phyloP scores from a whole-genome alignment of 53 echinoderm and acorn worm species.

The Astropecten irregularis region DNA sequence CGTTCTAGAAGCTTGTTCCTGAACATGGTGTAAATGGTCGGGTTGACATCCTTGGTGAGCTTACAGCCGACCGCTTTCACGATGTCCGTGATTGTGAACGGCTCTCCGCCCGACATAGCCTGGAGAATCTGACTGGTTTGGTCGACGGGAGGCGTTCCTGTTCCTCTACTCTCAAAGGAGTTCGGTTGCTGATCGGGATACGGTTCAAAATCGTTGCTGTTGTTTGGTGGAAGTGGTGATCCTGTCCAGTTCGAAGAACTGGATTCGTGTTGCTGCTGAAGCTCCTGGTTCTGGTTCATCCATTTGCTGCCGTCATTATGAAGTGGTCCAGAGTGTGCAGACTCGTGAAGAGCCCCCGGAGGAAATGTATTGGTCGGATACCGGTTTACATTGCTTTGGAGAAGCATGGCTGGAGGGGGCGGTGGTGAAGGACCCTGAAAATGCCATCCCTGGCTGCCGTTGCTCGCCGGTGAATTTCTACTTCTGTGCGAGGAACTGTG shows the following conservation, averaged over 20 bases:
- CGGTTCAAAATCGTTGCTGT: slow-evolving; percentile 15
- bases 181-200: slow-evolving; percentile 1
- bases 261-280: slow-evolving; percentile 5
- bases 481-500: slow-evolving; percentile 19
- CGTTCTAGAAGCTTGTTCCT: slow-evolving; percentile 56
- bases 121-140: slow-evolving; percentile 40
- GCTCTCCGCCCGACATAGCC: slow-evolving; percentile 44
- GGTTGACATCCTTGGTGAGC: slow-evolving; percentile 69
- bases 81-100: slow-evolving; percentile 63
- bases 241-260: background rate
- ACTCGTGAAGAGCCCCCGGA: background rate
- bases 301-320: background rate
- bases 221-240: slow-evolving; percentile 34
- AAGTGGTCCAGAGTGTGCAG: too few species aligned
- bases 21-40: slow-evolving; percentile 72
- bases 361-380: slow-evolving; percentile 12
- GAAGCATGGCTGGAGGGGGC: slow-evolving; percentile 29
- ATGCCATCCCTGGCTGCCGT: slow-evolving; percentile 1
- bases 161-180: background rate
- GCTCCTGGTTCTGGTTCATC: background rate
- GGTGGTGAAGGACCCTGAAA: slow-evolving; percentile 1
- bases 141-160: background rate
- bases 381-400: slow-evolving; percentile 32
- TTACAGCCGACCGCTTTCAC: slow-evolving; percentile 65
- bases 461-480: background rate